phyloP scores from a whole-genome alignment of 2,113 vertebrate species.

The Nycticorax nycticorax region DNA sequence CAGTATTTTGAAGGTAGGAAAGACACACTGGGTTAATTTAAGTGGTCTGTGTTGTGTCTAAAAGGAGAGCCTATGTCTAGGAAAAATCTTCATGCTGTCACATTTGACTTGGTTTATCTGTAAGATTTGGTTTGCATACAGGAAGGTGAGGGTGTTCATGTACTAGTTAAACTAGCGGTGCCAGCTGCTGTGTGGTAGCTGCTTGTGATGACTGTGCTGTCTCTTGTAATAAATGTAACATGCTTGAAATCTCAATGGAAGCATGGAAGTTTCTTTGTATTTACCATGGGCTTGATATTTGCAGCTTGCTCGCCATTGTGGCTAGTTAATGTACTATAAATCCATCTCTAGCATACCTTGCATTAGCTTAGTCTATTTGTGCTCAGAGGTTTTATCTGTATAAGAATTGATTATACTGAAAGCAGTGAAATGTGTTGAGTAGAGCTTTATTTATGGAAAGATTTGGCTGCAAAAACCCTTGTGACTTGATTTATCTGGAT shows the following conservation, averaged over 20 bases:
- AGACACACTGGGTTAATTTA: neutral
- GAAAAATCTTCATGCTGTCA: neutral
- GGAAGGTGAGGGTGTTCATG: neutral
- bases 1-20: neutral
- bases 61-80: neutral
- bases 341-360: neutral
- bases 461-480: neutral
- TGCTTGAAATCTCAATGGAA: neutral
- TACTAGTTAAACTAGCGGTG: neutral
- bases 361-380: neutral
- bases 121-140: neutral
- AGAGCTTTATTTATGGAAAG: neutral
- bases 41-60: neutral
- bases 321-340: neutral
- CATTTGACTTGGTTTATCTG: neutral
- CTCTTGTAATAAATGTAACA: neutral
- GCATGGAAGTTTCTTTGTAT: neutral
- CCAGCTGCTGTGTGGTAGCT: neutral
- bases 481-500: neutral
- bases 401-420: neutral
- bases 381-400: neutral
- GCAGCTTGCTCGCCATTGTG: rapidly evolving
- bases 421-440: neutral
- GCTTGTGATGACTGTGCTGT: neutral
- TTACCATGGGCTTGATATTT: neutral